These are phyloP conservation scores for Phaethon lepturus DNA, from an alignment of 2,113 vertebrate genomes.

Conservation along the genomic window DNA sequence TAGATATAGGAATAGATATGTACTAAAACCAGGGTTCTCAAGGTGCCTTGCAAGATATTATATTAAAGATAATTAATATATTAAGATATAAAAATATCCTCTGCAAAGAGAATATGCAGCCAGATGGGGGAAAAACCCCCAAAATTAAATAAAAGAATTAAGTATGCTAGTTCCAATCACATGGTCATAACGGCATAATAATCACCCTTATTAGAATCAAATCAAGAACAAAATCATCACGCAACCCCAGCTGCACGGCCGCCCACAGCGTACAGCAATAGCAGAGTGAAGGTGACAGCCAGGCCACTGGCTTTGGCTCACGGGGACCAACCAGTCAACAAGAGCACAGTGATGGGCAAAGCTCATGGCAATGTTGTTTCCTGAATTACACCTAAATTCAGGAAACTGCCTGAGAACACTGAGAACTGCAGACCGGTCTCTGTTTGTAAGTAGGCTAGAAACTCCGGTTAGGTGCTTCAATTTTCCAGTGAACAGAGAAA, in stretches of 20 bases:
- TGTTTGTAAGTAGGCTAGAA: not conserved
- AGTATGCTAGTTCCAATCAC: not conserved
- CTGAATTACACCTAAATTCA: not conserved
- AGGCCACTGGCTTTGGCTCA: not conserved
- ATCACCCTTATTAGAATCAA: not conserved
- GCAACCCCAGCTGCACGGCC: not conserved
- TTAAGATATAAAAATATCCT: not conserved
- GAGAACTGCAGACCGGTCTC: not conserved
- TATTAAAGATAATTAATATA: too few species aligned
- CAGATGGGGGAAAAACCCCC: not conserved
- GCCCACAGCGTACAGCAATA: not conserved
- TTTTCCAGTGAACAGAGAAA: not conserved
- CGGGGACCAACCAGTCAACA: not conserved
- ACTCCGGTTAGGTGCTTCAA: not conserved
- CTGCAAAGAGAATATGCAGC: not conserved
- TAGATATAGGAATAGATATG: not conserved
- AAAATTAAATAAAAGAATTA: not conserved
- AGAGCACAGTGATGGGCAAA: not conserved
- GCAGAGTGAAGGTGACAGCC: not conserved
- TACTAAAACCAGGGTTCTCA: not conserved
- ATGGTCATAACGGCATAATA: not conserved
- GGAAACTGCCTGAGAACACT: not conserved
- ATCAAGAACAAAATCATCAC: not conserved
- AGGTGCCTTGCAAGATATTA: not conserved
- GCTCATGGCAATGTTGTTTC: accelerated